Conservation (phyloP, 2,797 vertebrate species). For the Malacoctenus gilli region DNA sequence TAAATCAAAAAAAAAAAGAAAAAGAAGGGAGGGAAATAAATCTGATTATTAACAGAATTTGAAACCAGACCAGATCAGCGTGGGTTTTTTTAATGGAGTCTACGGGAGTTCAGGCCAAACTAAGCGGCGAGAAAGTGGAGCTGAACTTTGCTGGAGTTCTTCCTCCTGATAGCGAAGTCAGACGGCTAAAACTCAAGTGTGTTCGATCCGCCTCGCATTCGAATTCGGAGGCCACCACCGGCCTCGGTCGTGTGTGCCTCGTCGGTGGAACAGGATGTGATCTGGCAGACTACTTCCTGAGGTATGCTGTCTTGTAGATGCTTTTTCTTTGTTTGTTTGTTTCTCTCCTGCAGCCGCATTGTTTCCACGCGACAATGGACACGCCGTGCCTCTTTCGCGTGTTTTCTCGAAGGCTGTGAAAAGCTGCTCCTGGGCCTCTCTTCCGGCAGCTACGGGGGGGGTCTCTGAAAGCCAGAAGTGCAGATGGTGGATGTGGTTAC, state of each 20-base stretch:
- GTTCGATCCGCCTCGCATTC: no score
- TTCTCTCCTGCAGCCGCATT: slow-evolving; percentile 54
- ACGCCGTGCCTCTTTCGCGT: slow-evolving; percentile 33
- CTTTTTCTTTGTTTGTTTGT: no score
- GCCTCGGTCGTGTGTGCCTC: slow-evolving; percentile 29
- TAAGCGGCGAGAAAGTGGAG: not conserved
- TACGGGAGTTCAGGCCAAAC: not conserved
- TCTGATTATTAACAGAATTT: slow-evolving; percentile 31
- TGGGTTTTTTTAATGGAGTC: slow-evolving; percentile 13
- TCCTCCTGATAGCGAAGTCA: no score
- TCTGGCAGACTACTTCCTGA: slow-evolving; percentile 73
- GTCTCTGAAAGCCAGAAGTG: slow-evolving; percentile 28
- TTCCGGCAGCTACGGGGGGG: slow-evolving; percentile 39
- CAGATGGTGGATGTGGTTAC: slow-evolving; percentile 17
- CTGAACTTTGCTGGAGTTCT: not conserved
- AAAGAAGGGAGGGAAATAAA: no score
- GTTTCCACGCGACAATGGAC: slow-evolving; percentile 66
- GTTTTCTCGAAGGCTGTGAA: slow-evolving; percentile 49
- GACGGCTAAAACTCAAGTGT: no score
- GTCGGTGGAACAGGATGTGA: slow-evolving; percentile 67
- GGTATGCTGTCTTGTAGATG: slow-evolving; percentile 43
- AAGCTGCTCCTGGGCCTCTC: slow-evolving; percentile 26
- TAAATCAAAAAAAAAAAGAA: slow-evolving; percentile 11
- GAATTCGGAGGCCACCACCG: slow-evolving; percentile 24
- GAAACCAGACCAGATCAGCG: slow-evolving; percentile 21